A percentile compares a stretch with the other conserved stretches of the same genome.
Evolutionary conservation across 2,797 vertebrate species (phyloP).

Genomic region (Benthosema pterotum): DNA sequence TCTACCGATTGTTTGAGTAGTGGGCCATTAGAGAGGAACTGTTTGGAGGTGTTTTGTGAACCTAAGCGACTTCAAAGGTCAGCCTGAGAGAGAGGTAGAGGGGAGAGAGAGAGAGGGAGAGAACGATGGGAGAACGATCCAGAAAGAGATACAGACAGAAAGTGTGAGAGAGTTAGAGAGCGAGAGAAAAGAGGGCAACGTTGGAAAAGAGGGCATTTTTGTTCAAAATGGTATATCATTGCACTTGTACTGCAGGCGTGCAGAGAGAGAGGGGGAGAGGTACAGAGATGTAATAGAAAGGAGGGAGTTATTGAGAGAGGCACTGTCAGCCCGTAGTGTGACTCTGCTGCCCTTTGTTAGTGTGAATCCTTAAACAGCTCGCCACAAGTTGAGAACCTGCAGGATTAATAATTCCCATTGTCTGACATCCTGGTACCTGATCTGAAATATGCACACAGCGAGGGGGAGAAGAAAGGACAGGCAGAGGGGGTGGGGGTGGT

Average conservation of each 20-base stretch:
- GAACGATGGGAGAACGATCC: neutral
- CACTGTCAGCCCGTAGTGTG: conserved; percentile 77
- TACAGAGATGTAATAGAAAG: neutral
- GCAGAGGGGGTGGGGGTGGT: conserved; percentile 27
- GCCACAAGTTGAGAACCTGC: conserved; percentile 74
- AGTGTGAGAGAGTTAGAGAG: conserved; percentile 41
- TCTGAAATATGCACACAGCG: conserved; percentile 80
- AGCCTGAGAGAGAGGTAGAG: conserved; percentile 59
- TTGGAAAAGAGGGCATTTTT: conserved; percentile 19
- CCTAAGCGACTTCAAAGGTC: conserved; percentile 86
- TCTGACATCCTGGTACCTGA: conserved; percentile 80
- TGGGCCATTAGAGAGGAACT: conserved; percentile 85
- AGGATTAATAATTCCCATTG: conserved; percentile 84
- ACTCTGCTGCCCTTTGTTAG: conserved; percentile 85
- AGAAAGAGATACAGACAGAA: conserved; percentile 37
- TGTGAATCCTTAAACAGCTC: conserved; percentile 83
- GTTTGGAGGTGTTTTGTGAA: conserved; percentile 86
- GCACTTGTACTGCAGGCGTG: conserved; percentile 19
- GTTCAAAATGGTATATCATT: neutral
- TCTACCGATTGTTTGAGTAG: conserved; percentile 84
- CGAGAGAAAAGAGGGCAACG: neutral
- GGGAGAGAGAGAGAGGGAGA: conserved; percentile 34
- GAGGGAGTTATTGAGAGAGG: conserved; percentile 24
- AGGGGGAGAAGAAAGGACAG: conserved; percentile 59
- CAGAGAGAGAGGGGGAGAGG: conserved; percentile 40